phyloP scores from a whole-genome alignment of 2,797 vertebrate genomes.

The Arctocebus calabarensis region DNA sequence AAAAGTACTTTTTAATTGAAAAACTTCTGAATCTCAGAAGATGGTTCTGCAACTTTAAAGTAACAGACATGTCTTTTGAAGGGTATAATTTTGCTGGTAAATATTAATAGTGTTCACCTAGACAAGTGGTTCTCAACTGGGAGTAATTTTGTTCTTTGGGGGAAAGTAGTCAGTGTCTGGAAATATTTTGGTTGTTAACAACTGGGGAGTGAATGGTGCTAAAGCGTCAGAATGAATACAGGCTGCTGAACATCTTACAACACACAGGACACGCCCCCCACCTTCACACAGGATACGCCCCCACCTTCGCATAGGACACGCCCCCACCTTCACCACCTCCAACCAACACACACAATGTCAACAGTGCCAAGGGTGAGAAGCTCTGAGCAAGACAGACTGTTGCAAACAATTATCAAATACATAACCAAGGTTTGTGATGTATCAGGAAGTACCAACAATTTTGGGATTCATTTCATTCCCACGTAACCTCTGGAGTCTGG shows the following conservation, averaged over 20 bases:
- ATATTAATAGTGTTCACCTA: not conserved
- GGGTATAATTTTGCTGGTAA: not conserved
- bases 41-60: slow-evolving; percentile 8
- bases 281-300: not conserved
- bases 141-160: not conserved
- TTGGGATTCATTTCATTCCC: not conserved
- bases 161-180: not conserved
- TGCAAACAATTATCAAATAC: not conserved
- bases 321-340: no score
- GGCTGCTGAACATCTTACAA: not conserved
- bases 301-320: not conserved
- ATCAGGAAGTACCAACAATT: not conserved
- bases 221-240: no score
- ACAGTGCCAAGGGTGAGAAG: not conserved
- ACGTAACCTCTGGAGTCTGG: not conserved
- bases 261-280: not conserved
- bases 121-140: not conserved
- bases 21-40: slow-evolving; percentile 36
- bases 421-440: not conserved
- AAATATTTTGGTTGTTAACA: not conserved
- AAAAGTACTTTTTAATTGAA: slow-evolving; percentile 53
- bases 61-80: not conserved
- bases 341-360: not conserved
- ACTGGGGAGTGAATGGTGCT: fast-evolving
- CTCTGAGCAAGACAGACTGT: not conserved